Conservation (phyloP, 2,797 vertebrate genomes). For the Poeciliopsis infans region DNA sequence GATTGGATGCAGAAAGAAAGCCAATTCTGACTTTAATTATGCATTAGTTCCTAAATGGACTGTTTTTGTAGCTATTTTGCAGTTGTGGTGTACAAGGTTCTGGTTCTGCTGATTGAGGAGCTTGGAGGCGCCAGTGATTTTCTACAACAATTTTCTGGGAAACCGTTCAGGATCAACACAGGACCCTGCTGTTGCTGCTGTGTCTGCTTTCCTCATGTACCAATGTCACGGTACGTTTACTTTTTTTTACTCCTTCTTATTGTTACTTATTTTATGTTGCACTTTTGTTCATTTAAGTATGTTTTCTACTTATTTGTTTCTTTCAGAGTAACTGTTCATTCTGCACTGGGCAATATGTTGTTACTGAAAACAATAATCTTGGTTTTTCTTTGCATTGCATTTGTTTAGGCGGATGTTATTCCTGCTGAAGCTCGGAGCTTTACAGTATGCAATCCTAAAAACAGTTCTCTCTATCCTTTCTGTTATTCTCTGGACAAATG, state of each 20-base stretch:
- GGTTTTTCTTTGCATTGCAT: slow-evolving; percentile 5
- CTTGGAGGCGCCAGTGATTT: slow-evolving; percentile 80
- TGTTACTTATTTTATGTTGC: neutral
- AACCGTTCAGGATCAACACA: slow-evolving; percentile 78
- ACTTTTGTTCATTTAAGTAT: neutral
- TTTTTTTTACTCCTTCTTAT: too few species aligned
- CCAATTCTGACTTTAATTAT: neutral
- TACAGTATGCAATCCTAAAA: slow-evolving; percentile 88
- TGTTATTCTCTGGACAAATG: slow-evolving; percentile 88
- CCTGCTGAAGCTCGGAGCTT: slow-evolving; percentile 84
- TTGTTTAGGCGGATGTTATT: slow-evolving; percentile 77
- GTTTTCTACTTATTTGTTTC: neutral
- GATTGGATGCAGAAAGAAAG: neutral
- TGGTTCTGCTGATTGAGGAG: slow-evolving; percentile 86
- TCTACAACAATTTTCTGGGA: slow-evolving; percentile 74
- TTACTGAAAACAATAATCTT: neutral
- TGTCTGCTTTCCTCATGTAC: slow-evolving; percentile 79
- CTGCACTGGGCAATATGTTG: neutral
- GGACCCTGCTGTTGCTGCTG: slow-evolving; percentile 90
- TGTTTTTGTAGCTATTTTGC: slow-evolving; percentile 84
- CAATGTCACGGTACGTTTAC: slow-evolving; percentile 79
- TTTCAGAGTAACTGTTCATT: neutral
- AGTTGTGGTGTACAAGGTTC: slow-evolving; percentile 86
- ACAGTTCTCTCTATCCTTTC: slow-evolving; percentile 82
- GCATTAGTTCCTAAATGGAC: neutral